Conservation (phyloP, 1,140 invertebrate genomes). For the Zaprionus vittiger region DNA sequence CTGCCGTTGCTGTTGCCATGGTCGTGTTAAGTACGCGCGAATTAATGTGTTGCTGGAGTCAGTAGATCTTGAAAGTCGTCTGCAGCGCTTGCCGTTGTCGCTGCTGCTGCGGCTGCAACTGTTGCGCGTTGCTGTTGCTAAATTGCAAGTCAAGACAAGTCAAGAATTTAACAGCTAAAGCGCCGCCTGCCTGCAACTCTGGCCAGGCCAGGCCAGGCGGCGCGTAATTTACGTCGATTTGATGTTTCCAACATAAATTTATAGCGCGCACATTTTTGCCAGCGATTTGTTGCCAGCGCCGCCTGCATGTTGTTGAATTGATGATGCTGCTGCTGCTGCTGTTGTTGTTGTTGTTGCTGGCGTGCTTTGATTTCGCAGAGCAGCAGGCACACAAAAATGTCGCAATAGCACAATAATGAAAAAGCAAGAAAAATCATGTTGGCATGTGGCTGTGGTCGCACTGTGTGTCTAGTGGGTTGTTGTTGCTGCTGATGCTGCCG, state of each 20-base stretch:
- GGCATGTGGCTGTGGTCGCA: constrained; percentile 57
- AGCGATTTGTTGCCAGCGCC: constrained; percentile 71
- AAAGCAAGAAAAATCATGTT: constrained; percentile 79
- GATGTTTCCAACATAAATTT: constrained; percentile 81
- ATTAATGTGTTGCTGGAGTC: constrained; percentile 79
- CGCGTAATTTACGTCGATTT: constrained; percentile 82
- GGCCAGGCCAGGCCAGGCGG: constrained; percentile 52
- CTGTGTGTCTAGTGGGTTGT: constrained; percentile 26
- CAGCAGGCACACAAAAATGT: constrained; percentile 77
- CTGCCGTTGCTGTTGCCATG: constrained; percentile 20
- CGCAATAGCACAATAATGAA: constrained; percentile 78
- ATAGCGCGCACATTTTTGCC: constrained; percentile 74
- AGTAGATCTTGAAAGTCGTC: constrained; percentile 68
- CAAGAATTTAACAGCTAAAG: constrained; percentile 82
- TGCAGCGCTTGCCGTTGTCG: constrained; percentile 42
- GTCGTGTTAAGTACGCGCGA: constrained; percentile 79
- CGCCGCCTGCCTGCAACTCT: constrained; percentile 60
- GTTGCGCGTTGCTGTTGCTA: constrained; percentile 23
- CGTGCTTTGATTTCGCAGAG: constrained; percentile 77
- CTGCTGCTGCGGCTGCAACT: constrained; percentile 19
- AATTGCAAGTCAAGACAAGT: constrained; percentile 55
- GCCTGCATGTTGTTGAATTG: constrained; percentile 62
- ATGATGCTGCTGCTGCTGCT: constrained; percentile 46
- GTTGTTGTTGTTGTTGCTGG: constrained; percentile 27
- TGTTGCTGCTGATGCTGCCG: constrained; percentile 22